Percentiles rank a stretch among this genome's conserved stretches.
phyloP scores from a whole-genome alignment of 92 coral and sea anemone species.

The Muricea muricata region DNA sequence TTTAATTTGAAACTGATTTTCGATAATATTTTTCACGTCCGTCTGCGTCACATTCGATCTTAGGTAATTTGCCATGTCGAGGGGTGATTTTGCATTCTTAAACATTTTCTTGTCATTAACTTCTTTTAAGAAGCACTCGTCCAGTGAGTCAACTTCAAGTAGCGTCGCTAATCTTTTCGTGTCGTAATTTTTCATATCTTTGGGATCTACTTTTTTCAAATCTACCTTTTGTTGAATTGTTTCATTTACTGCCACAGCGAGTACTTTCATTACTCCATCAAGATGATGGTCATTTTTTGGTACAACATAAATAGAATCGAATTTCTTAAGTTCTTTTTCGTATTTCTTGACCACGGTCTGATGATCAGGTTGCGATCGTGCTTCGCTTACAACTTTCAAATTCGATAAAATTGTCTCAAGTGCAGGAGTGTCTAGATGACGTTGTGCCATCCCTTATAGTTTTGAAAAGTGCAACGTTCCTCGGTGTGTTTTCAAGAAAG shows the following conservation, averaged over 20 bases:
- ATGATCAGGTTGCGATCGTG: no score
- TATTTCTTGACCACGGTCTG: no score
- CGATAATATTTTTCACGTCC: background rate
- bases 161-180: background rate
- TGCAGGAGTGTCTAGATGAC: no score
- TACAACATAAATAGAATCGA: no score
- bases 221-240: no score
- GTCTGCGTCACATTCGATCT: background rate
- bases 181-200: background rate
- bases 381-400: no score
- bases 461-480: no score
- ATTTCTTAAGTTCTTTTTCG: no score
- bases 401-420: no score
- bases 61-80: background rate
- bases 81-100: background rate
- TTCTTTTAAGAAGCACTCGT: background rate
- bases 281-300: no score
- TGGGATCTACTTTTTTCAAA: background rate
- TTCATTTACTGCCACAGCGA: slow-evolving; percentile 15
- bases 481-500: no score
- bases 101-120: background rate
- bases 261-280: background rate
- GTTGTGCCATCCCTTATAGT: no score
- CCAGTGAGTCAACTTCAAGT: background rate
- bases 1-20: background rate